These are phyloP conservation scores for Branchellion lobata DNA, from an alignment of 2,888 invertebrate species.

Conservation along the genomic window DNA sequence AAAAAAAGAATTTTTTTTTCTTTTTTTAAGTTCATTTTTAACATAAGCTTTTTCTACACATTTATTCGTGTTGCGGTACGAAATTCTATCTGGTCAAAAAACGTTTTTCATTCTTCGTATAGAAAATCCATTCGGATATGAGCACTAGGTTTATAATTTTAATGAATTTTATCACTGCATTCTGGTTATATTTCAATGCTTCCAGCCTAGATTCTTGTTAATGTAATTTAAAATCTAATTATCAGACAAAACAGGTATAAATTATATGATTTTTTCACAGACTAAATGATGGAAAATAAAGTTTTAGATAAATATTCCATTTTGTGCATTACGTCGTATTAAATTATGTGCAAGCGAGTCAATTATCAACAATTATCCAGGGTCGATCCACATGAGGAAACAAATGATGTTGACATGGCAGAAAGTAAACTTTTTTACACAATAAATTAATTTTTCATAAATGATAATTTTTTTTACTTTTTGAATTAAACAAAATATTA, in stretches of 20 bases:
- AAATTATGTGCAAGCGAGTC: neutral
- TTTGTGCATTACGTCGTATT: too few relatives aligned
- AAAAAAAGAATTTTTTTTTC: too few relatives aligned
- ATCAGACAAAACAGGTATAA: conserved; percentile 11
- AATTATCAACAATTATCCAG: neutral
- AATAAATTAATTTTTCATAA: too few relatives aligned
- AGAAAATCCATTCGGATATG: conserved; percentile 10
- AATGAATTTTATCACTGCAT: neutral
- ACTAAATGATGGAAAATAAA: neutral
- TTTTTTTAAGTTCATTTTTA: too few relatives aligned
- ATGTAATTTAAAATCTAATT: neutral
- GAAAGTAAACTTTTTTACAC: too few relatives aligned
- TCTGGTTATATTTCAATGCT: neutral
- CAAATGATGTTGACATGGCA: neutral
- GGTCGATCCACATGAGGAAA: neutral
- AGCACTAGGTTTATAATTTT: conserved; percentile 4
- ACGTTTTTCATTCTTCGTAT: neutral
- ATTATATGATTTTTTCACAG: neutral
- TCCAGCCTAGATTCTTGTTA: neutral
- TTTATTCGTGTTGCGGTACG: too few relatives aligned
- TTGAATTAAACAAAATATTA: neutral
- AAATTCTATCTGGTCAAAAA: too few relatives aligned
- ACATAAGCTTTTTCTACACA: too few relatives aligned
- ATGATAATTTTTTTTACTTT: neutral
- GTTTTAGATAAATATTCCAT: too few relatives aligned